Conservation (phyloP, 2,797 vertebrate species). For the Muscicapa striata region DNA sequence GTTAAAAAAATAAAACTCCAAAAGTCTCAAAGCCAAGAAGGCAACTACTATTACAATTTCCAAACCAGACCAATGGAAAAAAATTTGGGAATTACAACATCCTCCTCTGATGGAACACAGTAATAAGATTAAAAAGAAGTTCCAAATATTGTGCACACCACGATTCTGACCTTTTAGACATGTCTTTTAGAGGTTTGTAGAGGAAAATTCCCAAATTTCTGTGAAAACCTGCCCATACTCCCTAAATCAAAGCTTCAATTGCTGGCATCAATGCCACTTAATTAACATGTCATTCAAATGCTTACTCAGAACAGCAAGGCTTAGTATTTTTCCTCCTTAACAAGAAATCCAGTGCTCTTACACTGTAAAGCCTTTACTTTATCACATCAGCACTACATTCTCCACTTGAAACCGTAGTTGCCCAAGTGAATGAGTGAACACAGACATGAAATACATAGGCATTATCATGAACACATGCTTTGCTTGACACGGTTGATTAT, state of each 20-base stretch:
- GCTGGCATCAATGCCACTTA: constrained; percentile 76
- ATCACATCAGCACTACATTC: constrained; percentile 72
- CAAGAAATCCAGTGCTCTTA: constrained; percentile 71
- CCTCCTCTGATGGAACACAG: background rate
- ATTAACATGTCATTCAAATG: constrained; percentile 80
- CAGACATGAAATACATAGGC: constrained; percentile 63
- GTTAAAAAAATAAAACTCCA: background rate
- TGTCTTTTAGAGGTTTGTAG: constrained; percentile 26
- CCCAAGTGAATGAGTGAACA: constrained; percentile 64
- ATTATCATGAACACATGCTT: constrained; percentile 62
- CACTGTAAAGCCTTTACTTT: constrained; percentile 73
- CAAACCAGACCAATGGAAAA: constrained; percentile 1
- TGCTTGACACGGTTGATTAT: constrained; percentile 61
- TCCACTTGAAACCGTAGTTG: constrained; percentile 75
- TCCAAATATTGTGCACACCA: background rate
- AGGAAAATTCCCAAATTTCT: constrained; percentile 64
- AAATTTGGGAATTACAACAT: background rate
- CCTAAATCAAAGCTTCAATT: constrained; percentile 70
- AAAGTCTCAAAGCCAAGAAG: constrained; percentile 9
- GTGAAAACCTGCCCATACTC: constrained; percentile 66
- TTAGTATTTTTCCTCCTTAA: constrained; percentile 74
- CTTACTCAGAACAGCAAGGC: constrained; percentile 74
- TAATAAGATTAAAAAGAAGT: background rate
- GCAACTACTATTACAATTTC: background rate
- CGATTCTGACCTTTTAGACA: background rate